These are phyloP conservation scores for Saccostrea echinata DNA, from an alignment of 1,140 invertebrate species.

Conservation along the genomic window DNA sequence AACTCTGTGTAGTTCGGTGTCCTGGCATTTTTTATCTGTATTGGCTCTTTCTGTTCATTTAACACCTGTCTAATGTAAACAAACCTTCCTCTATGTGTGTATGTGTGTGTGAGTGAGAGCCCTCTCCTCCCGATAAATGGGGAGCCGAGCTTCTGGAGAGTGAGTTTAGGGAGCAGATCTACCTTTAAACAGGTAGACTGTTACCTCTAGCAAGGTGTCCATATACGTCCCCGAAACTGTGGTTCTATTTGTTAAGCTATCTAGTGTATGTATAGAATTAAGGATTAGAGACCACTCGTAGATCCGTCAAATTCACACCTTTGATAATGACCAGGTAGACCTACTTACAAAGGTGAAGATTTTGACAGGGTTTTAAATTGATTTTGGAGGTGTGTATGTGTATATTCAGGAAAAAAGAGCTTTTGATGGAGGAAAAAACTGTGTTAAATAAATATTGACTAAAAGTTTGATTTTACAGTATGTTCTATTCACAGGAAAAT, in stretches of 20 bases:
- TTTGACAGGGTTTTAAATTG: conserved; percentile 10
- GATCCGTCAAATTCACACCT: neutral
- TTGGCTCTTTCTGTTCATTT: neutral
- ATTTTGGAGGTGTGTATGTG: neutral
- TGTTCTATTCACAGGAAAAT: neutral
- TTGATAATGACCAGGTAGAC: neutral
- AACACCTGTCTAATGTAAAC: conserved; percentile 24
- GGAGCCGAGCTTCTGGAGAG: neutral
- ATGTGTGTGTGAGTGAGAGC: neutral
- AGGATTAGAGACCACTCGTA: neutral
- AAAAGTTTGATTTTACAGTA: neutral
- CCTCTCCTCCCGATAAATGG: neutral
- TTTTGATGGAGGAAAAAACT: neutral
- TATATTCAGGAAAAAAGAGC: neutral
- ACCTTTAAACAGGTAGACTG: neutral
- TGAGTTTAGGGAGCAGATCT: neutral
- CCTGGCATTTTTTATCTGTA: neutral
- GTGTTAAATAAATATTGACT: neutral
- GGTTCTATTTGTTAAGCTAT: neutral
- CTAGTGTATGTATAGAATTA: neutral
- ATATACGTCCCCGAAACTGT: too few relatives aligned
- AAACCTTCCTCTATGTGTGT: neutral
- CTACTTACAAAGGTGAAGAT: neutral
- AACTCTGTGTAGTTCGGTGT: neutral
- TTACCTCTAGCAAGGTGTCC: neutral